Evolutionary conservation across 2,888 invertebrate genomes (phyloP).

Genomic region (Pardosa pseudoannulata): DNA sequence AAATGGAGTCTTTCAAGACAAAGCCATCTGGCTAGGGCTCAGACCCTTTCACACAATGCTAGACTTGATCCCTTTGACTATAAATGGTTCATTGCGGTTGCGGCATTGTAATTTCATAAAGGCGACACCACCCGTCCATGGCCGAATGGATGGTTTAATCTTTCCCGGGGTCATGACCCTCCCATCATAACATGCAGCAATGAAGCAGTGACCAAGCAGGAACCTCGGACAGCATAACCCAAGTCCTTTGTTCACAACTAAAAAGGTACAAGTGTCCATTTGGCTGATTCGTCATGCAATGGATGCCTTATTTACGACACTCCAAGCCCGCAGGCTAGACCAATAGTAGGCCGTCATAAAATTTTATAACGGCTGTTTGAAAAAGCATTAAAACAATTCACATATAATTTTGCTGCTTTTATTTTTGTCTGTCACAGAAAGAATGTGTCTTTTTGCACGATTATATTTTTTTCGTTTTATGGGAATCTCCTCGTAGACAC

Average conservation of each 20-base stretch:
- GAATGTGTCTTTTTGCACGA: no score
- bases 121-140: conserved; percentile 21
- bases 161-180: conserved; percentile 59
- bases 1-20: conserved; percentile 5
- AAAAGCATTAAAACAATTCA: no score
- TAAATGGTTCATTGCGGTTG: conserved; percentile 33
- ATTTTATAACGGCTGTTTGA: no score
- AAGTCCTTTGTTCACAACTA: conserved; percentile 18
- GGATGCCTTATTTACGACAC: background rate
- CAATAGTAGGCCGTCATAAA: background rate
- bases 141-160: conserved; percentile 54
- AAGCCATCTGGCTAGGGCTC: background rate
- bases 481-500: no score
- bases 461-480: no score
- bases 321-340: background rate
- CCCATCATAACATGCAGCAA: conserved; percentile 4
- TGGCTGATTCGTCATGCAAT: conserved; percentile 16
- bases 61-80: conserved; percentile 18
- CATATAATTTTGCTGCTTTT: no score
- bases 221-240: conserved; percentile 8
- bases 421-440: no score
- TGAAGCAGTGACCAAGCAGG: conserved; percentile 16
- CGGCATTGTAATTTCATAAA: conserved; percentile 43
- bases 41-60: background rate
- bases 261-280: conserved; percentile 41